Evolutionary conservation across 1,140 invertebrate genomes (phyloP), one percentile per base, ranked within the genome.

Genomic region (Drosophila serrata): DNA sequence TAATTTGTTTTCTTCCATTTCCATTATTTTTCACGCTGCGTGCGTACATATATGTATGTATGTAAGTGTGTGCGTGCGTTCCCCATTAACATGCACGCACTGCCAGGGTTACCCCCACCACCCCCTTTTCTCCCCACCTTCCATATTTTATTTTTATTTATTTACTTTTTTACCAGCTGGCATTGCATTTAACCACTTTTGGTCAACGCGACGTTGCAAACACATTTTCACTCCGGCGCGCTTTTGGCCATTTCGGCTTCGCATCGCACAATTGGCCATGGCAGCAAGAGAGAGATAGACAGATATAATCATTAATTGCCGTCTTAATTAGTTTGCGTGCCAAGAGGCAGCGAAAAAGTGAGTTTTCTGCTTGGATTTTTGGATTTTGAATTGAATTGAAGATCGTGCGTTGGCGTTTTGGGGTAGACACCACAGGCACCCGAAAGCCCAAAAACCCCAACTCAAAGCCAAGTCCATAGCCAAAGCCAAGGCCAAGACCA

Each of bases 1-100:
- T 86, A 79, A 86, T 87, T 75, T 72, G 62, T 75, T 84, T 56
- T 77, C 55, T 72, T 72, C 42, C 68, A 72, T 72, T 72, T 72
- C 43, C 53, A 69, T 69, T 67, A 64, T 49, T 51, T 68, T 65
- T 27, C 45, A 67, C 58, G 59, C 59, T 37, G 59, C 59, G 59
- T 68, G 79, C 64, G 40, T 79, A n/a, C 51, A 53, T 55, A 3
- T 2, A 9, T 6, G 2, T 4, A 2, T 1, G 6, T 19, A 57
- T 68, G 43, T 42, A 57, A 62, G 57, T 72, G 62, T 48, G 24
- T 48, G 35, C 27, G 69, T 73, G 57, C 62, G 67, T 72, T 76
- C 53, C 73, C 61, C 62, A 77, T 72, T 72, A 76, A 68, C 62
- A 80, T 85, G 57, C 74, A 75, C 53, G 58, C 53, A 67, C 39